Base-by-base conservation (phyloP, 2,888 invertebrate genomes). In the Bellardia pandia region DNA sequence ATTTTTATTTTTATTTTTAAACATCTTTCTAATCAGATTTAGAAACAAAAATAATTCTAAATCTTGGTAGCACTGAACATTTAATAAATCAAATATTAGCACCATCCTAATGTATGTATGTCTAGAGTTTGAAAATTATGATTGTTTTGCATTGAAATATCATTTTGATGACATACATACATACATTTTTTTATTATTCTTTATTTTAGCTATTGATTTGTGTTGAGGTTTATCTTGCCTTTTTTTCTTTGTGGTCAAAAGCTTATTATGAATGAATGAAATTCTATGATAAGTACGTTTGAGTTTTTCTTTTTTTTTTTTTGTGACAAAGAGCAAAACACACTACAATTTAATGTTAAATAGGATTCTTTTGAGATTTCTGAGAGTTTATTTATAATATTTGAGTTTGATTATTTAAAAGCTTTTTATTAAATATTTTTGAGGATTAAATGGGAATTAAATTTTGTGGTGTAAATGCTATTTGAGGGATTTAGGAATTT, bases 191-290 rank as follows among this genome's bases (percentile, higher is more conserved):
- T n/a, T 64, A 42, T 16, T 16, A n/a, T 23, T 13, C 23, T 23
- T 48, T 45, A 42, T 45, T 45, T 13, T 45, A 42, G 23, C 23
- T 42, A 45, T 68, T 68, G 66, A 45, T 45, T 66, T 66, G 42
- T 66, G 5, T 45, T 45, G 45, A 23, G 60, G 60, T 60, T 60
- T 64, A 33, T 33, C 37, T 33, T 60, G 3, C 9, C 30, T 58
- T 58, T 23, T 66, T 45, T 30, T 9, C 23, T 23, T 68, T 68
- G 45, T 68, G 66, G 66, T 68, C 45, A 68, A 68, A 30, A 23
- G 45, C 42, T 68, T 42, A 45, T 68, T 68, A 45, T 23, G 42
- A 45, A 68, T 13, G 23, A 45, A 68, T 45, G 42, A 42, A 68
- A 45, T 68, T 45, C 7, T 30, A 68, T 48, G 45, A 23, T 23